Evolutionary conservation across 2,797 vertebrate species (phyloP).

Genomic region (Alauda arvensis): DNA sequence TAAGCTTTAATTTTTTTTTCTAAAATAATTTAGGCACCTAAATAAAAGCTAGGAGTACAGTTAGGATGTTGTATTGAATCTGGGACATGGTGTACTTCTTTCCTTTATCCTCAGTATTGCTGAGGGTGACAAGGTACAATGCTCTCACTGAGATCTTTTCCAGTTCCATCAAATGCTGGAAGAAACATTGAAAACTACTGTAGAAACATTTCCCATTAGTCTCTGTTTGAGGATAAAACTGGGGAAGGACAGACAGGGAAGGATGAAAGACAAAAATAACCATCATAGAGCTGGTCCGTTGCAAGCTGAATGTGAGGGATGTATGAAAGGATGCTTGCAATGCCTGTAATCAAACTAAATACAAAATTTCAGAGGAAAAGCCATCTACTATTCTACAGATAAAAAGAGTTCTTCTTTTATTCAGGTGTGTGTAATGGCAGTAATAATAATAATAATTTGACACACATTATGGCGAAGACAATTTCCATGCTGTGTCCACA

Average conservation of each 20-base stretch:
- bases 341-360: constrained; percentile 20
- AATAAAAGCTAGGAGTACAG: not conserved
- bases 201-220: not conserved
- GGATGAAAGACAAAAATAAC: not conserved
- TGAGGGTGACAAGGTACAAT: not conserved
- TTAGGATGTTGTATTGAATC: not conserved
- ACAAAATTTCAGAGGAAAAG: constrained; percentile 15
- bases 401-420: not conserved
- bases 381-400: not conserved
- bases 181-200: not conserved
- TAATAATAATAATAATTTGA: not conserved
- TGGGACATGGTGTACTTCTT: not conserved
- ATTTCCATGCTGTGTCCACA: not conserved
- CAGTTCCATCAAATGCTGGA: not conserved
- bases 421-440: not conserved
- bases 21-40: not conserved
- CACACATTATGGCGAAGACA: not conserved
- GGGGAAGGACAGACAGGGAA: not conserved
- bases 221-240: not conserved
- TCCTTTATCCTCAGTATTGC: not conserved
- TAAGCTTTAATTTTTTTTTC: not conserved
- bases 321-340: not conserved
- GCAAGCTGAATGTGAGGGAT: not conserved
- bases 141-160: not conserved
- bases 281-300: not conserved